A percentile compares a stretch with the other conserved stretches of the same genome.
Conservation (phyloP, 64 coral and sea anemone genomes). For the Montipora cactus region DNA sequence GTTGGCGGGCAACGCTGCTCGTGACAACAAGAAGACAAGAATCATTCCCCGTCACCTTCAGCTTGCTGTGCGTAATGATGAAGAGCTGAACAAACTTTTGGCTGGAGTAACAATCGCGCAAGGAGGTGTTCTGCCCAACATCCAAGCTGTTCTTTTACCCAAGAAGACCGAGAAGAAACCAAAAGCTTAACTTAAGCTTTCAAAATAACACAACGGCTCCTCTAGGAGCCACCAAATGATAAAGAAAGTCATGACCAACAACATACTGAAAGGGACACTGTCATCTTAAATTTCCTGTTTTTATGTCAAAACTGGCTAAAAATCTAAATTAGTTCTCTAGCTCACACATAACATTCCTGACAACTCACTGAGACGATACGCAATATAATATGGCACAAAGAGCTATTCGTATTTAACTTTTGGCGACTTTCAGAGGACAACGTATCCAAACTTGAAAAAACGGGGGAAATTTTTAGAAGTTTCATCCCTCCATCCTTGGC, state of each 20-base stretch:
- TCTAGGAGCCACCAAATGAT: not conserved
- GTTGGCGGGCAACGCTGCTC: not conserved
- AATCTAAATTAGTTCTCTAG: too few species aligned
- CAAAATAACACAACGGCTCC: not conserved
- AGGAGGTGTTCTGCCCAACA: not conserved
- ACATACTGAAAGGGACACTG: too few species aligned
- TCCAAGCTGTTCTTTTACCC: not conserved
- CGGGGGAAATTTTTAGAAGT: too few species aligned
- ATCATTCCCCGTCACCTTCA: not conserved
- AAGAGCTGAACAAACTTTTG: not conserved
- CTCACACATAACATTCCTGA: too few species aligned
- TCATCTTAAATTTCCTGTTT: too few species aligned
- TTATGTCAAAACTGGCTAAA: too few species aligned
- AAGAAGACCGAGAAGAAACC: not conserved
- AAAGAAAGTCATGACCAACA: not conserved
- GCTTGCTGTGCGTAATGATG: not conserved
- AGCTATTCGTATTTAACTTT: too few species aligned
- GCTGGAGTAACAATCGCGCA: not conserved
- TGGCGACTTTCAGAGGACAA: too few species aligned
- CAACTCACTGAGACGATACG: too few species aligned
- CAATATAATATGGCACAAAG: too few species aligned
- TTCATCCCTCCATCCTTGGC: too few species aligned
- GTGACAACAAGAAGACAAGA: not conserved
- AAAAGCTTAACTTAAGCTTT: not conserved
- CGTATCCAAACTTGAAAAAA: too few species aligned